These are phyloP conservation scores for Drosophila limbata DNA, from an alignment of 2,888 invertebrate species.

Conservation along the genomic window DNA sequence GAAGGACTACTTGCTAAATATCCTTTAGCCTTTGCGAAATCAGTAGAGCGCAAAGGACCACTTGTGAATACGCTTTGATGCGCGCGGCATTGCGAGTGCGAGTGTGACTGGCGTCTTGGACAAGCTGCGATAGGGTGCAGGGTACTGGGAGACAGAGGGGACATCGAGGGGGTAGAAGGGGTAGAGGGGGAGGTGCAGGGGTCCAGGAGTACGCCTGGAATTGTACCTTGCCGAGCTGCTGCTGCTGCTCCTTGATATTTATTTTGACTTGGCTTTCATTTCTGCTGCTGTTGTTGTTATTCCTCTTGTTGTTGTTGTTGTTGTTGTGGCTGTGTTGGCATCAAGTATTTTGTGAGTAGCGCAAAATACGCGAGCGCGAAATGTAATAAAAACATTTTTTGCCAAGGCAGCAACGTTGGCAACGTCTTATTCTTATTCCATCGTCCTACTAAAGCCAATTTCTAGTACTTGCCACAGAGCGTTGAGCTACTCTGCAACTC, in stretches of 20 bases:
- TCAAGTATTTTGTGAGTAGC: conserved; percentile 80
- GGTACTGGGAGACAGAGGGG: neutral
- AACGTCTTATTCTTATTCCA: conserved; percentile 64
- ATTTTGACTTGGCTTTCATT: conserved; percentile 62
- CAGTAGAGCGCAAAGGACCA: conserved; percentile 83
- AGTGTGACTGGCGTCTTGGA: conserved; percentile 62
- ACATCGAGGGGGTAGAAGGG: neutral
- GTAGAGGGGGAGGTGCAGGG: neutral
- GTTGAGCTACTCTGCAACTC: conserved; percentile 51
- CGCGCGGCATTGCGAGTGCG: conserved; percentile 70
- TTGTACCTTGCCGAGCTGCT: conserved; percentile 30
- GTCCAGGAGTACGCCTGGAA: conserved; percentile 32
- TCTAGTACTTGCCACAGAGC: conserved; percentile 58
- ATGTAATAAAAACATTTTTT: conserved; percentile 85
- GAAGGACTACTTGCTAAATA: conserved; percentile 77
- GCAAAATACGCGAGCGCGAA: conserved; percentile 81
- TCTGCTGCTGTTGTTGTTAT: conserved; percentile 27
- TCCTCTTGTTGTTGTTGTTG: conserved; percentile 35
- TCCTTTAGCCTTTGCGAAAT: conserved; percentile 79
- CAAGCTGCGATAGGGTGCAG: neutral
- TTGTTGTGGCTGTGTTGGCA: conserved; percentile 62
- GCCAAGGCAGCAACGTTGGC: conserved; percentile 45
- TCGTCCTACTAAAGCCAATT: conserved; percentile 60
- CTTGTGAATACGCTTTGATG: conserved; percentile 83
- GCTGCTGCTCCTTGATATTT: conserved; percentile 62